Percentiles rank a stretch among this genome's conserved stretches.
phyloP scores from a whole-genome alignment of 2,888 invertebrate species.

The Cosmopolites sordidus region DNA sequence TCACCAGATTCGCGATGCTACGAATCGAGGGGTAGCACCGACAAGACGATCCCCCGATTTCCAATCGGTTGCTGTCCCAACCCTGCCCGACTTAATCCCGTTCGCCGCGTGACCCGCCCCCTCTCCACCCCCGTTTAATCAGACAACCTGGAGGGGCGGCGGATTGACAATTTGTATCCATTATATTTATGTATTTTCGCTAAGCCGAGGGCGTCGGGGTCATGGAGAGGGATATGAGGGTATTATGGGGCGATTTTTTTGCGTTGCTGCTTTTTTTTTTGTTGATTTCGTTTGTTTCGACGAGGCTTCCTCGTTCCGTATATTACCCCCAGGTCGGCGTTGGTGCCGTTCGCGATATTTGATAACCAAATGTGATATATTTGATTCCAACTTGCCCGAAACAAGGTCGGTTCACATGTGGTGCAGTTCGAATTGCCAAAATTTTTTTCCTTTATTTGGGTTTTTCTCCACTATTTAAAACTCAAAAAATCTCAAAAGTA shows the following conservation, averaged over 20 bases:
- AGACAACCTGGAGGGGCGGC: constrained; percentile 43
- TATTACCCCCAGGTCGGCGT: constrained; percentile 40
- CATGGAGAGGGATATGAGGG: too few species aligned
- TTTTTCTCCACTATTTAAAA: too few species aligned
- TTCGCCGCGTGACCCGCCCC: constrained; percentile 26
- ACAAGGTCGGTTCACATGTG: too few species aligned
- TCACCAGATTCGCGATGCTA: too few species aligned
- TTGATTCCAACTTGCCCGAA: constrained; percentile 37
- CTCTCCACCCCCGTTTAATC: constrained; percentile 38
- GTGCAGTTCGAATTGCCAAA: too few species aligned
- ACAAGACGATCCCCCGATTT: too few species aligned
- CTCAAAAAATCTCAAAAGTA: too few species aligned
- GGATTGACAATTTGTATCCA: constrained; percentile 48
- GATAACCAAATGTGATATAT: constrained; percentile 44
- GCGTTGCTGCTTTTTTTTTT: constrained; percentile 42
- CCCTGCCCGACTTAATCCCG: constrained; percentile 10
- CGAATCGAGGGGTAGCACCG: too few species aligned
- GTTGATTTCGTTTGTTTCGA: background rate
- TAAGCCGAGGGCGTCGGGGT: constrained; percentile 29
- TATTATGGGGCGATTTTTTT: constrained; percentile 29
- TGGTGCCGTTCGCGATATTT: constrained; percentile 42
- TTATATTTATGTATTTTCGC: constrained; percentile 48
- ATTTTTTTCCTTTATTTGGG: too few species aligned
- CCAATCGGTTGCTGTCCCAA: too few species aligned
- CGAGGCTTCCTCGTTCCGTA: background rate